Percentiles rank a stretch among this genome's conserved stretches.
These are phyloP conservation scores for Alces alces DNA, from an alignment of 2,113 vertebrate species.

Conservation along the genomic window DNA sequence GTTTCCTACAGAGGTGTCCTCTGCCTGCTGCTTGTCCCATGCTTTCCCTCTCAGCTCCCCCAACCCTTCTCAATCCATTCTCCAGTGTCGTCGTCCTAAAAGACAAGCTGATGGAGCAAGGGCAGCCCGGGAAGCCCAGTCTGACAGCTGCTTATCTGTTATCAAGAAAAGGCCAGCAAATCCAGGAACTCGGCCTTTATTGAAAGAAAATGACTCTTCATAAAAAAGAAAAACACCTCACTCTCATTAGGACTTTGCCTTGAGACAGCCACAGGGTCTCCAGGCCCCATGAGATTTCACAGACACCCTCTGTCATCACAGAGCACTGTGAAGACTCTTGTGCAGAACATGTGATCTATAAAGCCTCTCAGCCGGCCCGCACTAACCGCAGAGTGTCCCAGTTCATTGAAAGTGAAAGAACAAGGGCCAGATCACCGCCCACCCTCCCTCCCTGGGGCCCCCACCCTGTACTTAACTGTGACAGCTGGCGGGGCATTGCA, in stretches of 20 bases:
- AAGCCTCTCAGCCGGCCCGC: rapidly evolving
- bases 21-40: rapidly evolving
- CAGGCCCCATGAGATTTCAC: rapidly evolving
- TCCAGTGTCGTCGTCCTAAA: neutral
- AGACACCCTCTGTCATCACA: neutral
- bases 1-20: neutral
- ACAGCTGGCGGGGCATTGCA: neutral
- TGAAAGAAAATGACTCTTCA: neutral
- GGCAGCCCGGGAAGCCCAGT: rapidly evolving
- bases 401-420: neutral
- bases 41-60: neutral
- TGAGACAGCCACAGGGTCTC: neutral
- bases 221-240: neutral
- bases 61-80: neutral
- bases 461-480: neutral
- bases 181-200: neutral
- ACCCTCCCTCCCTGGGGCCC: rapidly evolving
- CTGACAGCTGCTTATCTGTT: neutral
- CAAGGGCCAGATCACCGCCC: neutral
- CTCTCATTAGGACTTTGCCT: neutral
- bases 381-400: neutral
- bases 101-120: too few species aligned
- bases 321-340: neutral
- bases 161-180: neutral
- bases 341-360: neutral